Base-by-base conservation (phyloP, 2,797 vertebrate genomes). In the Xiphorhynchus erythropygius region DNA sequence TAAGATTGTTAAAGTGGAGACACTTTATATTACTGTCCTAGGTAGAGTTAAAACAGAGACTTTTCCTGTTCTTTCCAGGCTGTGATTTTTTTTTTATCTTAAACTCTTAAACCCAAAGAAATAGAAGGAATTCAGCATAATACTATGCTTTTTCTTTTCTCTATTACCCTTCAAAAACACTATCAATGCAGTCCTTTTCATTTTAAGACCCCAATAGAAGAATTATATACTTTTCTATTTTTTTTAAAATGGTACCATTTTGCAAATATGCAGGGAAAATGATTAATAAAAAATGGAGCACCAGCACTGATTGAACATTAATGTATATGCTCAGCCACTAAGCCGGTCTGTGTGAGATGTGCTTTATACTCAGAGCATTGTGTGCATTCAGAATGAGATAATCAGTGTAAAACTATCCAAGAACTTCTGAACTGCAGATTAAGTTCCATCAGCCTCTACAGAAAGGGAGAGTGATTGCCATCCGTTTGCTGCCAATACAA, bases 381-480 rank as follows among this genome's bases (percentile, higher is more conserved):
- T 82, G 41, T 1, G 16, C 91, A 69, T 89, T 89, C 79, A 85
- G 62, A 85, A 92, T 76, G 73, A 84, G 69, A 84, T 91, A 91
- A 93, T 71, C 56, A 89, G 62, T 93, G 91, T 86, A 55, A 93
- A 94, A 96, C 57, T 87, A 39, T 23, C 47, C 2, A 4, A 93
- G 87, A 94, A 86, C 56, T 87, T 84, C 80, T 91, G 82, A 95
- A 89, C 63, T 56, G 79, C 42, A 73, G 62, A 90, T 91, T 91
- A 96, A 86, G 78, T 84, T 90, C 67, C 41, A 56, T 78, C 88
- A 77, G 47, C 32, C 71, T 88, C 56, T 47, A 32, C 62, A 91
- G 44, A 86, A 89, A 52, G 28, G 59, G 63, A 89, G 32, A 92
- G 41, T 16, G 30, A 81, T 84, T 94, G 84, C 63, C 56, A 56